phyloP scores from a whole-genome alignment of 2,888 invertebrate genomes.

The Clostera curtula region DNA sequence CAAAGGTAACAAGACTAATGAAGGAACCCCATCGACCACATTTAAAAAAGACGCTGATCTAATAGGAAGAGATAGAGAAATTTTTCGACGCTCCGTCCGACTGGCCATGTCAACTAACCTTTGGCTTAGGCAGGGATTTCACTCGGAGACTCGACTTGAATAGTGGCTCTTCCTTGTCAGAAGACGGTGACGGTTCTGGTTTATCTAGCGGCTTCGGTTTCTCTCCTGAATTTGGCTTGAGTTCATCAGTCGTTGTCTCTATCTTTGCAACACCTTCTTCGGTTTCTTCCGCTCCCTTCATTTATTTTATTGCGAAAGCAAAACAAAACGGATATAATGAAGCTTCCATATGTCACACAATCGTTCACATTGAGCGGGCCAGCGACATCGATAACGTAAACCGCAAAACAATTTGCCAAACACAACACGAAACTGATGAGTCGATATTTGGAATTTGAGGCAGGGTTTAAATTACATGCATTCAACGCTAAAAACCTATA shows the following conservation, averaged over 20 bases:
- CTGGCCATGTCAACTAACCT: conserved; percentile 53
- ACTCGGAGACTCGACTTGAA: conserved; percentile 66
- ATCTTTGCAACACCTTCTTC: conserved; percentile 65
- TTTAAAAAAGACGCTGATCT: conserved; percentile 45
- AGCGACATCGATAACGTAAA: conserved; percentile 49
- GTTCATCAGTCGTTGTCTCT: conserved; percentile 65
- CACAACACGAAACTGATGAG: conserved; percentile 29
- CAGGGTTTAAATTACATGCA: conserved; percentile 32
- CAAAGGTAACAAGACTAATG: conserved; percentile 22
- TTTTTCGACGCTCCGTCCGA: conserved; percentile 25
- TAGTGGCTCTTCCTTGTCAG: conserved; percentile 65
- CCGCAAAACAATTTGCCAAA: conserved; percentile 50
- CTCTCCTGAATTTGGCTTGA: conserved; percentile 56
- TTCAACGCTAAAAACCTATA: conserved; percentile 24
- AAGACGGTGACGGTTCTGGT: conserved; percentile 39
- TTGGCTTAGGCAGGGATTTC: conserved; percentile 49
- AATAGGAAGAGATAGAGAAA: conserved; percentile 47
- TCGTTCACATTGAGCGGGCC: conserved; percentile 24
- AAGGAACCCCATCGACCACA: conserved; percentile 36
- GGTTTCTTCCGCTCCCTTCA: conserved; percentile 50
- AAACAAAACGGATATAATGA: conserved; percentile 56
- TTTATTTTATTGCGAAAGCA: conserved; percentile 63
- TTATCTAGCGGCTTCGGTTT: conserved; percentile 38
- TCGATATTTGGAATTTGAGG: conserved; percentile 12
- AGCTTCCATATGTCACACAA: conserved; percentile 40